These are phyloP conservation scores for Stegodyphus dumicola DNA, from an alignment of 1,140 invertebrate species.

Conservation along the genomic window DNA sequence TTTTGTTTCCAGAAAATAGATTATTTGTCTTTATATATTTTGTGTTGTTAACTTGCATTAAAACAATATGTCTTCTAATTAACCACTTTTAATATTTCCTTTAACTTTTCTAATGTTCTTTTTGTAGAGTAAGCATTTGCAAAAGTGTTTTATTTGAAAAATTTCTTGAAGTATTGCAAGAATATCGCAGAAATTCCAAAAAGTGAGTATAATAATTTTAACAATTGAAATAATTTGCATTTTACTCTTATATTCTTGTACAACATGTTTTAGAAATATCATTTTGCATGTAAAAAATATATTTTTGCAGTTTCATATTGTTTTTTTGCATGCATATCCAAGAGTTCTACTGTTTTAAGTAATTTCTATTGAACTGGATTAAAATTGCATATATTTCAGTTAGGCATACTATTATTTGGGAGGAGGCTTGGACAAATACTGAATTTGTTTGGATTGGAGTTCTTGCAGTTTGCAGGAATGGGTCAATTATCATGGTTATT, in stretches of 20 bases:
- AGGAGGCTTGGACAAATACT: too few species aligned
- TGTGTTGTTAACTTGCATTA: neutral
- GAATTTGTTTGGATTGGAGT: too few species aligned
- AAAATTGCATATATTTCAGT: too few species aligned
- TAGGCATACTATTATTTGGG: too few species aligned
- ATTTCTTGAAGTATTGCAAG: slow-evolving; percentile 4
- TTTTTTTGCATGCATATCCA: neutral
- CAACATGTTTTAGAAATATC: neutral
- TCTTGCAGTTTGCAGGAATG: too few species aligned
- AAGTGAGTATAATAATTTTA: neutral
- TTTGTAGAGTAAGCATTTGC: slow-evolving; percentile 39
- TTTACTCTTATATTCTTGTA: neutral
- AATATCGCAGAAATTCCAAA: neutral
- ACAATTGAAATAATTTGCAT: neutral
- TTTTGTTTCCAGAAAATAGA: neutral
- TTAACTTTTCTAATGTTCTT: neutral
- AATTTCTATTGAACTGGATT: neutral
- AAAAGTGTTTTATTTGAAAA: slow-evolving; percentile 28
- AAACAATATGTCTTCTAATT: neutral
- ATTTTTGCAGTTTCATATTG: neutral
- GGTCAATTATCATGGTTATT: too few species aligned
- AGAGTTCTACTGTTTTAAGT: neutral
- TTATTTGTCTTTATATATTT: neutral
- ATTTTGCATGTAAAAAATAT: too few species aligned
- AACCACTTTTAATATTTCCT: neutral